A percentile compares a stretch with the other conserved stretches of the same genome.
Evolutionary conservation across 2,888 invertebrate genomes (phyloP).

Genomic region (Byasa hedistus): DNA sequence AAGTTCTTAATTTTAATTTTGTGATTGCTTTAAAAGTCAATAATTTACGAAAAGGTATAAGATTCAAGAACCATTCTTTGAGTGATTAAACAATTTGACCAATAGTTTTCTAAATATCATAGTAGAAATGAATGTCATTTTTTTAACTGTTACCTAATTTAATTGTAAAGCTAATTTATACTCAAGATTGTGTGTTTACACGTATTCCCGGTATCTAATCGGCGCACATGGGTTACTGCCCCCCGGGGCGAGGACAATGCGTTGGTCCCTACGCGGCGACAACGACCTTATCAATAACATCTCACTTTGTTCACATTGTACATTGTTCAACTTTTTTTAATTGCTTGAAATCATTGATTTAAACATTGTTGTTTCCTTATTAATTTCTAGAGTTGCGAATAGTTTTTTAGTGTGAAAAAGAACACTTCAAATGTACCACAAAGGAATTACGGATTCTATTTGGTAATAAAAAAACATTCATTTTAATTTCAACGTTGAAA

Average conservation of each 20-base stretch:
- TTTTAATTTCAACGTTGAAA: too few relatives aligned
- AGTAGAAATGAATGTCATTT: too few relatives aligned
- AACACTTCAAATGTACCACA: too few relatives aligned
- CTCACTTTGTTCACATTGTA: slow-evolving; percentile 29
- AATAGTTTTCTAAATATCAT: too few relatives aligned
- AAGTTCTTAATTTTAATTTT: too few relatives aligned
- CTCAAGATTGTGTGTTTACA: slow-evolving; percentile 48
- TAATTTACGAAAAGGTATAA: too few relatives aligned
- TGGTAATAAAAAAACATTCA: too few relatives aligned
- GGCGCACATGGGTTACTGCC: slow-evolving; percentile 75
- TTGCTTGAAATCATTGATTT: not conserved
- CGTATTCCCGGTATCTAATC: slow-evolving; percentile 66
- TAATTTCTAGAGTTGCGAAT: not conserved
- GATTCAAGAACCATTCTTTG: too few relatives aligned
- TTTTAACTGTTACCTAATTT: too few relatives aligned
- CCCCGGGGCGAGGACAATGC: slow-evolving; percentile 75
- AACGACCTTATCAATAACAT: slow-evolving; percentile 42
- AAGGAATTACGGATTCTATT: too few relatives aligned
- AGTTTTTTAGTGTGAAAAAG: not conserved
- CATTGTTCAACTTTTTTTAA: not conserved
- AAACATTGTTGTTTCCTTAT: not conserved
- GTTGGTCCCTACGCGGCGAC: slow-evolving; percentile 63
- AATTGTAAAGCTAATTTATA: slow-evolving; percentile 36
- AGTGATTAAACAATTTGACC: too few relatives aligned
- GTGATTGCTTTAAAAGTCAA: too few relatives aligned